A percentile compares a stretch with the other conserved stretches of the same genome.
Conservation (phyloP, 2,888 invertebrate genomes). For the Schizaphis graminum region DNA sequence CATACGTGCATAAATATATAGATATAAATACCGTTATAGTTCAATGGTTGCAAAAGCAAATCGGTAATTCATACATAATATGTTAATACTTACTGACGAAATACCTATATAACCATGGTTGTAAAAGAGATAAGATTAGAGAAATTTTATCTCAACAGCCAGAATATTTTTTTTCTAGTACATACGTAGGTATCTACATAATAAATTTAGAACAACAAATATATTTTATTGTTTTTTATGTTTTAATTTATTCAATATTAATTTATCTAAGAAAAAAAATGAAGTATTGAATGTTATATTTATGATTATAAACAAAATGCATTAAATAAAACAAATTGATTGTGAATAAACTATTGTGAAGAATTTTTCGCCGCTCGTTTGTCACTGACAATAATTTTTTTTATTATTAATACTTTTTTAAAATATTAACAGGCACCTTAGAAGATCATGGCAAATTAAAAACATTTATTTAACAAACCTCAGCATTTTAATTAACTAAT, state of each 20-base stretch:
- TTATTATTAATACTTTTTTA: background rate
- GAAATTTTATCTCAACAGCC: background rate
- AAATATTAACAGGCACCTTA: too few relatives aligned
- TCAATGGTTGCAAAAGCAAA: too few relatives aligned
- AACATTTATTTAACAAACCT: background rate
- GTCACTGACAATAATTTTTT: background rate
- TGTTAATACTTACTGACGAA: too few relatives aligned
- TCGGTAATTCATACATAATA: too few relatives aligned
- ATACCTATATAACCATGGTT: too few relatives aligned
- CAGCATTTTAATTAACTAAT: background rate
- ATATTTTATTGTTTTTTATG: too few relatives aligned
- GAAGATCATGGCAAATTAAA: too few relatives aligned
- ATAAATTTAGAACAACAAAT: too few relatives aligned
- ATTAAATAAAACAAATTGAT: background rate
- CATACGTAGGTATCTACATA: background rate
- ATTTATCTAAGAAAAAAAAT: background rate
- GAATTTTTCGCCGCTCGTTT: background rate
- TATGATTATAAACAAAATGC: background rate
- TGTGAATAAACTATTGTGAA: background rate
- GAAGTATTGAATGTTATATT: background rate
- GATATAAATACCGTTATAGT: too few relatives aligned
- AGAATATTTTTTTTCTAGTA: background rate
- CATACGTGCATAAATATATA: too few relatives aligned
- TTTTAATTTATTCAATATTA: background rate
- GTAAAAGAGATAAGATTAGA: too few relatives aligned